These are phyloP conservation scores for Phylloscopus trochilus DNA, from an alignment of 2,113 vertebrate genomes.

Conservation along the genomic window DNA sequence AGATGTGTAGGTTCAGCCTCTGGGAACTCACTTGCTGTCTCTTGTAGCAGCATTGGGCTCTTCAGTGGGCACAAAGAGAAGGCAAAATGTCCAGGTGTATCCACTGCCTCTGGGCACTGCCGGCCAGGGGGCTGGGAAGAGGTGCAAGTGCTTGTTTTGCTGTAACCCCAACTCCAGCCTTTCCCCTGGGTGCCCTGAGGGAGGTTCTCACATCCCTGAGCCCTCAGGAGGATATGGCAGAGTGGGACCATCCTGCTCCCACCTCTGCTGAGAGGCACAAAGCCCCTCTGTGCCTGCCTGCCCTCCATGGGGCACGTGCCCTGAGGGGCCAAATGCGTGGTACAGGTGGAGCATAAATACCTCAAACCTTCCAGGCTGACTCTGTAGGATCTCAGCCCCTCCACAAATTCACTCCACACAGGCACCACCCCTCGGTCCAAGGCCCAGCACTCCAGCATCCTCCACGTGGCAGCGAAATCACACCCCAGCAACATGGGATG, in stretches of 20 bases:
- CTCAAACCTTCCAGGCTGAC: conserved; percentile 40
- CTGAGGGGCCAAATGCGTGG: background rate
- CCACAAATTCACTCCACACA: background rate
- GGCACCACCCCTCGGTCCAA: background rate
- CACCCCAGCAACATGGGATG: conserved; percentile 39
- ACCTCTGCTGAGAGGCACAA: background rate
- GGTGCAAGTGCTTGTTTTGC: background rate
- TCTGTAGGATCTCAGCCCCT: background rate
- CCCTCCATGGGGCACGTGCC: accelerated
- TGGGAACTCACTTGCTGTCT: accelerated
- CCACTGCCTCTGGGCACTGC: background rate
- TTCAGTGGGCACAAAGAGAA: background rate
- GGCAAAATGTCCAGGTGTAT: background rate
- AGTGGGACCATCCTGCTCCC: background rate
- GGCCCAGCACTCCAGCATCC: conserved; percentile 1
- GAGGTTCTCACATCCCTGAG: background rate
- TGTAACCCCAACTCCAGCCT: background rate
- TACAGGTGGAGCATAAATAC: conserved; percentile 52
- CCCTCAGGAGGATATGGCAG: background rate
- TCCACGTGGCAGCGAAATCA: conserved; percentile 57
- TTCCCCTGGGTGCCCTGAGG: background rate
- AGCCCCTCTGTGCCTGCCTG: background rate
- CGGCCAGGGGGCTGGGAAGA: background rate
- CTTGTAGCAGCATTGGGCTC: background rate
- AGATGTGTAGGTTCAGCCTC: accelerated